Base-by-base conservation (phyloP, 2,888 invertebrate species). In the Cetonia aurata region DNA sequence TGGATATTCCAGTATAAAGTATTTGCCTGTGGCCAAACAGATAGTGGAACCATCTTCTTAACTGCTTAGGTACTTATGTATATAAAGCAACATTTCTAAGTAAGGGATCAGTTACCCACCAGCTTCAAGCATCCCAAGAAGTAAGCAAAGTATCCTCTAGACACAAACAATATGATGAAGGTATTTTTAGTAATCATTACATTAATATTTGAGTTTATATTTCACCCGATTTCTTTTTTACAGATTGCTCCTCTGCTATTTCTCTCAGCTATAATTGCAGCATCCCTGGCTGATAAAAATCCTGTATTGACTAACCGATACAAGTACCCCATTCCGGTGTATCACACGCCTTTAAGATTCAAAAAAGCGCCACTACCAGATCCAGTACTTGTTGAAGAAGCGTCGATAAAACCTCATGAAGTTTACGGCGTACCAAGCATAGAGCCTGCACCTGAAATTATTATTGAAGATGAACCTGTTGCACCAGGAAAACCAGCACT, bases 1-100 rank as follows among this genome's bases (percentile, higher is more conserved):
- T 50, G 62, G 50, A 50, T 65, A 65, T 65, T 65, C 62, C 62
- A 17, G 37, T 9, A 62, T 41, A 6, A 60, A n/a, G 13, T 33
- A 65, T 37, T 65, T 6, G 50, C 62, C 50, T 9, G 12, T 10
- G 50, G 62, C 37, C 15, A 65, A 65, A 37, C 37, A 33, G 62
- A 65, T 65, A 65, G 50, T 50, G 50, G 50, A 37, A 37, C 60
- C 19, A 1, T 60, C 31, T 31, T 44, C n/a, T 31, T 8, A 8
- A 48, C 17, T 9, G 3, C 13, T 3, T 37, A 10, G 10, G 13
- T 56, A 33, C 37, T 1, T 33, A 37, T n/a, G 33, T 65, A 65
- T 65, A 65, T 50, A 65, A 50, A 46, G 50, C 46, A 52, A 37
- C 17, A 10, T 37, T 65, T 6, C 13, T 41, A 52, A 15, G 19